Conservation (phyloP, 64 coral and sea anemone species). For the Exaiptasia diaphana region DNA sequence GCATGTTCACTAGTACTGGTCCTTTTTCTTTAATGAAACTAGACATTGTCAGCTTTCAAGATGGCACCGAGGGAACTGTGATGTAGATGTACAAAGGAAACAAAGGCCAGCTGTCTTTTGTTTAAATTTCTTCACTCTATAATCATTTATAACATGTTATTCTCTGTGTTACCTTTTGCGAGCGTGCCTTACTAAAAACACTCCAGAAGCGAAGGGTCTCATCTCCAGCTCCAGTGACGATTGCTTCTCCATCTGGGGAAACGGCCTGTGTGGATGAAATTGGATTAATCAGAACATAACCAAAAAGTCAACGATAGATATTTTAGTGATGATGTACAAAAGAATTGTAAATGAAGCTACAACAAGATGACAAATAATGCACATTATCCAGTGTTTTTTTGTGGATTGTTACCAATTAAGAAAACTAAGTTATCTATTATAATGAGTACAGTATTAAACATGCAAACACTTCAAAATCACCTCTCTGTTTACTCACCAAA, state of each 20-base stretch:
- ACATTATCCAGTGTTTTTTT: too few species aligned
- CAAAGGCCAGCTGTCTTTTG: background rate
- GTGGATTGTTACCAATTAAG: too few species aligned
- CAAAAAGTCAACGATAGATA: background rate
- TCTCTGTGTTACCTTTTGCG: slow-evolving; percentile 43
- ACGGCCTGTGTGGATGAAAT: slow-evolving; percentile 70
- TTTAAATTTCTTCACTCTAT: background rate
- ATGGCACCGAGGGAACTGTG: background rate
- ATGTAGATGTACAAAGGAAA: background rate
- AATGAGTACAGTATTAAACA: too few species aligned
- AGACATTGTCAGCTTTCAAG: background rate
- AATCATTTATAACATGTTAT: background rate
- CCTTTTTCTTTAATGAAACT: too few species aligned
- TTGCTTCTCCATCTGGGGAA: slow-evolving; percentile 94
- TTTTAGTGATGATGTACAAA: background rate
- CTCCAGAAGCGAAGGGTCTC: slow-evolving; percentile 98
- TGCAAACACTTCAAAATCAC: too few species aligned
- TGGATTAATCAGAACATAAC: too few species aligned
- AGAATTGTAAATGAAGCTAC: too few species aligned
- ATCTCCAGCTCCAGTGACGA: slow-evolving; percentile 96
- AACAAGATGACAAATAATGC: too few species aligned
- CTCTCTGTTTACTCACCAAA: slow-evolving; percentile 93
- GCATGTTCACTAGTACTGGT: too few species aligned
- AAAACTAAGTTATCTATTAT: too few species aligned
- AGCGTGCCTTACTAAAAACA: slow-evolving; percentile 98